Conservation (phyloP, 2,113 vertebrate genomes). For the Otis tarda region DNA sequence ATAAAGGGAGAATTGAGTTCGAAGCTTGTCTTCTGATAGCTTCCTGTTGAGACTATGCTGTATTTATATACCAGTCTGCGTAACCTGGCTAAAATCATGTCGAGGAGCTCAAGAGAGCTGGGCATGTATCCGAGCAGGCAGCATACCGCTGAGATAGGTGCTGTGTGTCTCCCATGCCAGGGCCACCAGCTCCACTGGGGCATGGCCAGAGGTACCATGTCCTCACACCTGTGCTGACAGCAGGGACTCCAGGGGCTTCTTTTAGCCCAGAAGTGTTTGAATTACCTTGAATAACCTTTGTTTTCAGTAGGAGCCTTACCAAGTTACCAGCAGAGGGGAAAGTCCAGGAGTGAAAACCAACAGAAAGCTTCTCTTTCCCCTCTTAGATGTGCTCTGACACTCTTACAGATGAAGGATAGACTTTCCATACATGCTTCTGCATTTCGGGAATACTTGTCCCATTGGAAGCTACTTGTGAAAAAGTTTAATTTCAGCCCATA, state of each 20-base stretch:
- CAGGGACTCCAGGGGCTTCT: background rate
- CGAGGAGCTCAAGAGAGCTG: background rate
- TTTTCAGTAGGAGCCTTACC: background rate
- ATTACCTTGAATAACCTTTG: background rate
- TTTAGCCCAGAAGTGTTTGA: background rate
- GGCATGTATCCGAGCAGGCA: background rate
- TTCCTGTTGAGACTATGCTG: background rate
- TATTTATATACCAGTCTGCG: background rate
- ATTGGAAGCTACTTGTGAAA: background rate
- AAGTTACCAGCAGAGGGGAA: background rate
- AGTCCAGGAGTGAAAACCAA: background rate
- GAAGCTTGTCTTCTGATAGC: background rate
- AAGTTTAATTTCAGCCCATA: background rate
- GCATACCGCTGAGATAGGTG: rapidly evolving
- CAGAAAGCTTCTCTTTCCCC: background rate
- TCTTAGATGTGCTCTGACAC: background rate
- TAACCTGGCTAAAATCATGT: background rate
- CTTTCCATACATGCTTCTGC: background rate
- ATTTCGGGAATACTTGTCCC: background rate
- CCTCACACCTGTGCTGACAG: background rate
- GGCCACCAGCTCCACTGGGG: background rate
- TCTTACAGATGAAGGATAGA: background rate
- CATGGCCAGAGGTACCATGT: background rate
- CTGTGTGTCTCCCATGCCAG: background rate
- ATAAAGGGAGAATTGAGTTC: background rate